Conservation (phyloP, 1,140 invertebrate species). For the Heliconius hermathena region DNA sequence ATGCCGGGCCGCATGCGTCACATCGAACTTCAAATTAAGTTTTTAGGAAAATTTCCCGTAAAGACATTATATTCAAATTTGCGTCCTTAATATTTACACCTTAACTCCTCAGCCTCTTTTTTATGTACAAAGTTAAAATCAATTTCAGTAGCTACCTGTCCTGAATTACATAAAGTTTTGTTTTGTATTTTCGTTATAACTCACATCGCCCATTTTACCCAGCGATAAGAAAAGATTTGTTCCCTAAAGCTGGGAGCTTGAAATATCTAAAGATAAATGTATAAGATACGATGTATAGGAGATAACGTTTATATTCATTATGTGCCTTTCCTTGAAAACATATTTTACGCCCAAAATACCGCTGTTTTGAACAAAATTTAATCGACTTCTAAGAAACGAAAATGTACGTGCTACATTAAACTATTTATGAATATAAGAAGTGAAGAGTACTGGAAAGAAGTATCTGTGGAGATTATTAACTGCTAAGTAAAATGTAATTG, state of each 20-base stretch:
- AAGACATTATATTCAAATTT: background rate
- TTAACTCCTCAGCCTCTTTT: background rate
- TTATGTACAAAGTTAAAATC: constrained; percentile 22
- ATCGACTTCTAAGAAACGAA: background rate
- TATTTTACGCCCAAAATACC: background rate
- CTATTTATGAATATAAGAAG: background rate
- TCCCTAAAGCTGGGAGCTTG: background rate
- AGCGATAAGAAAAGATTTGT: constrained; percentile 13
- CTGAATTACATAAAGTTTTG: background rate
- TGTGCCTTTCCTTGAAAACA: background rate
- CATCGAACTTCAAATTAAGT: background rate
- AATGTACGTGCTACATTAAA: background rate
- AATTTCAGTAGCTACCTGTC: background rate
- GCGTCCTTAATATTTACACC: background rate
- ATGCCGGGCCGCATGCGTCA: too few species aligned
- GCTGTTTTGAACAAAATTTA: background rate
- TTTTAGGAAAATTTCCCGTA: background rate
- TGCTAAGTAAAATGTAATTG: too few species aligned
- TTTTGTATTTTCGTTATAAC: constrained; percentile 6
- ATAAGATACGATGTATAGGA: constrained; percentile 1
- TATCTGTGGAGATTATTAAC: too few species aligned
- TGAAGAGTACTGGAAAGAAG: background rate
- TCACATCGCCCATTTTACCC: constrained; percentile 4
- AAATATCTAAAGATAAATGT: constrained; percentile 11
- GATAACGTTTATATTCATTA: background rate